Evolutionary conservation across 2,797 vertebrate species (phyloP), one percentile per base, ranked within the genome.

Genomic region (Alosa sapidissima): DNA sequence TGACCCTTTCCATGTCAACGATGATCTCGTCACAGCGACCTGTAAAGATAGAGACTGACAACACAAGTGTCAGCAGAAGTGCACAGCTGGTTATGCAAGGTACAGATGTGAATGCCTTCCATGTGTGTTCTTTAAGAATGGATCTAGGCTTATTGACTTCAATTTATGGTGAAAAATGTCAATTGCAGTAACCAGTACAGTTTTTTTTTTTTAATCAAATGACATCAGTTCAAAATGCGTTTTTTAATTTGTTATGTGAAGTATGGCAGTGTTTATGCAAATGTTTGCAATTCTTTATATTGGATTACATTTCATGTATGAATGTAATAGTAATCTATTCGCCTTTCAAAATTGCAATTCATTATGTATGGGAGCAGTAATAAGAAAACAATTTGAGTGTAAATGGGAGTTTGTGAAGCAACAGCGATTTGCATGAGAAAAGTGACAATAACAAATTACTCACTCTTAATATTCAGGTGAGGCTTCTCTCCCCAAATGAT

Each of bases 381-480:
- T 91, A 90, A 91, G 89, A 90, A 91, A 91, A 91, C 81, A 89
- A 93, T 90, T 85, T 86, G 91, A 90, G 92, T 92, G 90, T 89
- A 91, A 94, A 94, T 92, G 88, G 88, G 92, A 94, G 93, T 91
- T 89, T 85, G 82, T 88, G 88, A 90, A 88, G 84, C 68, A 85
- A 83, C 87, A 72, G 88, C 88, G 86, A 91, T 92, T 91, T 91
- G 92, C 91, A 90, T 87, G 62, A 84, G 87, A 90, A 90, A 90
- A 87, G 88, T 91, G 90, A 91, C 90, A 89, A 91, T 87, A 92
- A 93, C 90, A 92, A 91, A 93, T 91, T 82, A 82, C 82, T 41
- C 47, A 81, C 21, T 91, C 91, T 92, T 90, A 88, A 90, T 91
- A 87, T 81, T 82, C 83, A 11, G 87, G 78, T 82, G 87, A 90